These are phyloP conservation scores for Meiosimyza decipiens DNA, from an alignment of 2,888 invertebrate genomes.

Conservation along the genomic window DNA sequence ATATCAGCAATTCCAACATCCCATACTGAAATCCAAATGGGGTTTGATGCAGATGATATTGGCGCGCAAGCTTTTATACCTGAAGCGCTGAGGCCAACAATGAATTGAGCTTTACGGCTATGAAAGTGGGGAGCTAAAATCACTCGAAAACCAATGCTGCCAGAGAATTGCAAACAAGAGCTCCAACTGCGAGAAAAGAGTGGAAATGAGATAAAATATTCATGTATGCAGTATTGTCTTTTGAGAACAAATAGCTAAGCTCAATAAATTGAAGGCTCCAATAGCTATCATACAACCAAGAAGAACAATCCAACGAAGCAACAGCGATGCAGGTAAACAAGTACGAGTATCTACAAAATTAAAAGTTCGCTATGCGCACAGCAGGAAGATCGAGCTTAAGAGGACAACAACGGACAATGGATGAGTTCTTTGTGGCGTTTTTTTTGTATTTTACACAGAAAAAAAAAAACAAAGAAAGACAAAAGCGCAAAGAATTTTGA, in stretches of 20 bases:
- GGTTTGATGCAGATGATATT: conserved; percentile 50
- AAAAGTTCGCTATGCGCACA: conserved; percentile 9
- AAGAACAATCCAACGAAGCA: conserved; percentile 17
- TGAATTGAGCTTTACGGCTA: neutral
- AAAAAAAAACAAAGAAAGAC: no score
- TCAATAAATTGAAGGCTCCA: conserved; percentile 33
- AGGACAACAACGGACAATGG: neutral
- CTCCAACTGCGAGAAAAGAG: conserved; percentile 11
- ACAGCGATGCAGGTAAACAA: no score
- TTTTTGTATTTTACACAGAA: no score
- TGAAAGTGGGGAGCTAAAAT: neutral
- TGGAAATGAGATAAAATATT: neutral
- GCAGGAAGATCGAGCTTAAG: neutral
- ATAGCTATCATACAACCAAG: conserved; percentile 40
- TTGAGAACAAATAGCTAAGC: neutral
- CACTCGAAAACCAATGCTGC: neutral
- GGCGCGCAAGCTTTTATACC: conserved; percentile 63
- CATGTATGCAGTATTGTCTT: no score
- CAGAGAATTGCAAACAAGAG: conserved; percentile 12
- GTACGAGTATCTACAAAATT: neutral
- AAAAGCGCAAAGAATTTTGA: no score
- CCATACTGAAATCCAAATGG: neutral
- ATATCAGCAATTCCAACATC: neutral
- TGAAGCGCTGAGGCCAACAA: conserved; percentile 45
- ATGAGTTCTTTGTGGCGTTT: no score